Evolutionary conservation across 1,140 invertebrate species (phyloP).

Genomic region (Dendroctonus valens): DNA sequence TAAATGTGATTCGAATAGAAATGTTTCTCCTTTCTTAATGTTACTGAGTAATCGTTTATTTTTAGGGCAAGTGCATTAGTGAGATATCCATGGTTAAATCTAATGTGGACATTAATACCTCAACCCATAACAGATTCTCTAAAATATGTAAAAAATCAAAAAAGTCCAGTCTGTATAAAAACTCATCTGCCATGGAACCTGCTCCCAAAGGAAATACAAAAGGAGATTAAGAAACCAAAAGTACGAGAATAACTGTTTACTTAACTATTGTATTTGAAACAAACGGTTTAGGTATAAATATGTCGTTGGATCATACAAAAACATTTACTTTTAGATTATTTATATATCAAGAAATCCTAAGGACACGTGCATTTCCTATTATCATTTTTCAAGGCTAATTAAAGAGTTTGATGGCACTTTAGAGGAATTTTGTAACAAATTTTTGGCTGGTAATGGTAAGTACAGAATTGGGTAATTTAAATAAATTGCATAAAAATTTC

Average conservation of each 20-base stretch:
- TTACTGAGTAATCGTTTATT: constrained; percentile 8
- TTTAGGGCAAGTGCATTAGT: constrained; percentile 46
- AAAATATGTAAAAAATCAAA: constrained; percentile 32
- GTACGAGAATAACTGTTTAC: constrained; percentile 36
- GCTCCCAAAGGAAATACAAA: constrained; percentile 60
- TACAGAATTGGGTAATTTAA: too few relatives aligned
- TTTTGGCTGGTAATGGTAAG: constrained; percentile 59
- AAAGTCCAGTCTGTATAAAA: constrained; percentile 63
- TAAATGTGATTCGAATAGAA: neutral
- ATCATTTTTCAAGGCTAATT: constrained; percentile 64
- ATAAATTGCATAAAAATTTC: too few relatives aligned
- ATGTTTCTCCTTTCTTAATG: neutral
- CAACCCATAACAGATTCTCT: constrained; percentile 38
- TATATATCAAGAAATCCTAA: constrained; percentile 80
- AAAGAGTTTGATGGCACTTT: constrained; percentile 63
- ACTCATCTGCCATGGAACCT: constrained; percentile 69
- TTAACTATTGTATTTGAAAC: constrained; percentile 36
- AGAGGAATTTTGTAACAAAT: constrained; percentile 63
- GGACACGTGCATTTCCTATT: constrained; percentile 77
- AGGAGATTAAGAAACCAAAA: constrained; percentile 53
- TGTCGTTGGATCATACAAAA: neutral
- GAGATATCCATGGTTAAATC: constrained; percentile 29
- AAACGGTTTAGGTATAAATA: too few relatives aligned
- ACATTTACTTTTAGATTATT: constrained; percentile 61
- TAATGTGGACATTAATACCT: constrained; percentile 40